Percentiles rank a stretch among this genome's conserved stretches.
Evolutionary conservation across 2,888 invertebrate species (phyloP).

Genomic region (Busseola fusca): DNA sequence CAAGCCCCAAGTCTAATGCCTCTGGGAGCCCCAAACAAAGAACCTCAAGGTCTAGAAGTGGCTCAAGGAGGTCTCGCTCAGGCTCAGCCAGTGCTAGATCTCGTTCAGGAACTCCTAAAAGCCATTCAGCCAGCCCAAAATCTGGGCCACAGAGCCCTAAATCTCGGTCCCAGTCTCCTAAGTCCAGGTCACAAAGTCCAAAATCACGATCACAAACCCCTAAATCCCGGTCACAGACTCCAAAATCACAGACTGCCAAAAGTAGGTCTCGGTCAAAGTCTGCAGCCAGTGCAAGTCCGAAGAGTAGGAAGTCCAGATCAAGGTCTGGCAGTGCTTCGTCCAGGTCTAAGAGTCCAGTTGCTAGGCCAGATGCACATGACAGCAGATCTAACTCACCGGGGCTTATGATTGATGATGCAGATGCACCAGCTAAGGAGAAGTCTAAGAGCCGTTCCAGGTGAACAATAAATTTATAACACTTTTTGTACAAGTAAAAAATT

Average conservation of each 20-base stretch:
- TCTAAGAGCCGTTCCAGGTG: conserved; percentile 83
- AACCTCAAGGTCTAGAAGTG: conserved; percentile 80
- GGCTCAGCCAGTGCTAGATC: conserved; percentile 77
- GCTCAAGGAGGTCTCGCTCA: conserved; percentile 75
- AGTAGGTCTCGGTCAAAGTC: conserved; percentile 82
- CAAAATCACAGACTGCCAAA: conserved; percentile 74
- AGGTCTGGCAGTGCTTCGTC: conserved; percentile 74
- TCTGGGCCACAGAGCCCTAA: conserved; percentile 72
- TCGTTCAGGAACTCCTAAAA: conserved; percentile 73
- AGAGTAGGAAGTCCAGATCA: conserved; percentile 73
- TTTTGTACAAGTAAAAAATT: background rate
- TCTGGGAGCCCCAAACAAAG: conserved; percentile 80
- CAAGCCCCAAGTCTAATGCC: conserved; percentile 81
- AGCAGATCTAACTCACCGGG: conserved; percentile 88
- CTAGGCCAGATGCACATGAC: conserved; percentile 77
- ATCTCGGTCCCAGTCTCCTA: conserved; percentile 67
- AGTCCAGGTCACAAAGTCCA: conserved; percentile 75
- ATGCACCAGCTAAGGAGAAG: conserved; percentile 72
- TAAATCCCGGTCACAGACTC: conserved; percentile 73
- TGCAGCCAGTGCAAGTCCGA: conserved; percentile 76
- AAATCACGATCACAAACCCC: conserved; percentile 77
- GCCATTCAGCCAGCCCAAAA: conserved; percentile 70
- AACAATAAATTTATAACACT: conserved; percentile 7
- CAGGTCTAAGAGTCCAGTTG: conserved; percentile 77
- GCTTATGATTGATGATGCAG: conserved; percentile 87